Percentiles rank a stretch among this genome's conserved stretches.
phyloP scores from a whole-genome alignment of 1,140 invertebrate species.

The Luehdorfia chinensis region DNA sequence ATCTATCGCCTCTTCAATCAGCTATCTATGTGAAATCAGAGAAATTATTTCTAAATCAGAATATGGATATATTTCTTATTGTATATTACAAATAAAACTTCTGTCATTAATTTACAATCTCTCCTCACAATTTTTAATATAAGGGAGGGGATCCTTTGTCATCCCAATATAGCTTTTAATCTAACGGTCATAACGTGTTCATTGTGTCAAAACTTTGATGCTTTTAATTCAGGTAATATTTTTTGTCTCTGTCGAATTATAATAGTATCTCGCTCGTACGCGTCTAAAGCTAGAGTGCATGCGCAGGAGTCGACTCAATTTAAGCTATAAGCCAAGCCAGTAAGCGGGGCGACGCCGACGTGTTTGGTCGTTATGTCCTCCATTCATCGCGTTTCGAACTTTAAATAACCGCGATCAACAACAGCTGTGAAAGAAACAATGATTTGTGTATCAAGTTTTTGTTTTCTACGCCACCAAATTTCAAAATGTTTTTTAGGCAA shows the following conservation, averaged over 20 bases:
- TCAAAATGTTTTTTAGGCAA: slow-evolving; percentile 27
- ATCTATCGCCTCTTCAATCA: no score
- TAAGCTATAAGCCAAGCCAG: slow-evolving; percentile 41
- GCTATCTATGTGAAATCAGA: no score
- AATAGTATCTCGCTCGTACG: slow-evolving; percentile 39
- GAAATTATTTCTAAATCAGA: no score
- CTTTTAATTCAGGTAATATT: slow-evolving; percentile 63
- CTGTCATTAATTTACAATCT: no score
- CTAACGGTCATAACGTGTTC: slow-evolving; percentile 26
- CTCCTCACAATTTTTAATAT: no score
- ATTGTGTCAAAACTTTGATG: slow-evolving; percentile 53
- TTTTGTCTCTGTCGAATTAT: slow-evolving; percentile 39
- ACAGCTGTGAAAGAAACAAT: slow-evolving; percentile 40
- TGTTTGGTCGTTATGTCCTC: slow-evolving; percentile 47
- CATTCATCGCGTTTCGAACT: slow-evolving; percentile 42
- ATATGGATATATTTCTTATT: no score
- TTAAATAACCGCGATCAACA: slow-evolving; percentile 53
- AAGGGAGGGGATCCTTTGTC: no score
- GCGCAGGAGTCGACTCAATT: slow-evolving; percentile 66
- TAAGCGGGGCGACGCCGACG: slow-evolving; percentile 62
- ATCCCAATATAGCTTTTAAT: no score
- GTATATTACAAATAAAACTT: no score
- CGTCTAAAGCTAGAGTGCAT: slow-evolving; percentile 28
- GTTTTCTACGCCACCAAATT: slow-evolving; percentile 29
- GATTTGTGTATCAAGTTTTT: slow-evolving; percentile 42